These are phyloP conservation scores for Caenorhabditis drosophilae DNA, from an alignment of 2,888 invertebrate genomes.

Conservation along the genomic window DNA sequence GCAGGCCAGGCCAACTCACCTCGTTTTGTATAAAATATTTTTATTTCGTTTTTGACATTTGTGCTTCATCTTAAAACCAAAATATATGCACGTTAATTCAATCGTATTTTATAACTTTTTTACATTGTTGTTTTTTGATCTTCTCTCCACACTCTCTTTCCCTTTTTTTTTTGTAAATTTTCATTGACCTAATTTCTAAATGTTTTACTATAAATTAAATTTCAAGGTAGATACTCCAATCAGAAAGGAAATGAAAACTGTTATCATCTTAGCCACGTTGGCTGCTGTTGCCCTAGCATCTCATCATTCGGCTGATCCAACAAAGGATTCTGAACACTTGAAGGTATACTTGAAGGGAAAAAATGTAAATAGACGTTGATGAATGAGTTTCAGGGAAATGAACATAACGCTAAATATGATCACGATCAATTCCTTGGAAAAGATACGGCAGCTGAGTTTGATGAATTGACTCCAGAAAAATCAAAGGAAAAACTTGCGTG, in stretches of 20 bases:
- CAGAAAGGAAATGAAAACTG: neutral
- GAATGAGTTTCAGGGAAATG: slow-evolving; percentile 63
- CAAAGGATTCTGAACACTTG: slow-evolving; percentile 54
- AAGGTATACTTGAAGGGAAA: slow-evolving; percentile 30
- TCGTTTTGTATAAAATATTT: slow-evolving; percentile 22
- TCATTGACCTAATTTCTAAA: slow-evolving; percentile 30
- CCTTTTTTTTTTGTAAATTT: slow-evolving; percentile 14
- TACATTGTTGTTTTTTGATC: neutral
- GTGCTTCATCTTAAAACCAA: no score
- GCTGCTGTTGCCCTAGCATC: slow-evolving; percentile 37
- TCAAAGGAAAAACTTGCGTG: slow-evolving; percentile 81
- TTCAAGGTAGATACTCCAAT: slow-evolving; percentile 11
- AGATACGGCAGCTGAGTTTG: slow-evolving; percentile 87
- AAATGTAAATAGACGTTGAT: neutral
- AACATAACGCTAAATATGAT: slow-evolving; percentile 83
- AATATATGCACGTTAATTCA: no score
- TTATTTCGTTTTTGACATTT: slow-evolving; percentile 11
- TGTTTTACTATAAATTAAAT: neutral
- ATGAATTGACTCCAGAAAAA: slow-evolving; percentile 91
- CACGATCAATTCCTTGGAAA: slow-evolving; percentile 96
- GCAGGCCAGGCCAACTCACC: slow-evolving; percentile 37
- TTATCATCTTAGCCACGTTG: slow-evolving; percentile 7
- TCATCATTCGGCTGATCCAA: slow-evolving; percentile 54
- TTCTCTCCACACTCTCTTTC: neutral
- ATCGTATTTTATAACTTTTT: neutral